A percentile compares a stretch with the other conserved stretches of the same genome.
phyloP scores from a whole-genome alignment of 2,888 invertebrate species.

The Crossocerus cetratus region DNA sequence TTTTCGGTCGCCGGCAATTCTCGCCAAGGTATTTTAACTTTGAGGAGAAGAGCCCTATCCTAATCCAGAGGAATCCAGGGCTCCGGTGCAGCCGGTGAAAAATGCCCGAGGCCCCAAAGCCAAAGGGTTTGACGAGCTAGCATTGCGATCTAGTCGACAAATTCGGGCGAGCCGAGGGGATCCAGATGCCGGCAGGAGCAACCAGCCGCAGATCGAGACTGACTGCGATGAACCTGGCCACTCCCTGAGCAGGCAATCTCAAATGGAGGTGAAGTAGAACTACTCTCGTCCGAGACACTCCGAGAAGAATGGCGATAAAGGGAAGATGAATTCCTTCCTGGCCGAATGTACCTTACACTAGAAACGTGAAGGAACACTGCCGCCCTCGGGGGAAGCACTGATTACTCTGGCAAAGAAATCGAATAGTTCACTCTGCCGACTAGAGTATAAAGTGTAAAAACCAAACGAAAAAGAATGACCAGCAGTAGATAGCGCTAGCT shows the following conservation, averaged over 20 bases:
- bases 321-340: conserved; percentile 27
- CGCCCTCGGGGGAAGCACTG: background rate
- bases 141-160: conserved; percentile 9
- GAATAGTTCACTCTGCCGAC: too few relatives aligned
- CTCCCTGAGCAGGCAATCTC: background rate
- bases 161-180: conserved; percentile 11
- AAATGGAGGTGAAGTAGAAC: conserved; percentile 34
- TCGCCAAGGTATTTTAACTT: too few relatives aligned
- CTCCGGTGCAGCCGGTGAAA: conserved; percentile 20
- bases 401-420: too few relatives aligned
- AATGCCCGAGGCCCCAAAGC: conserved; percentile 25
- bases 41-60: too few relatives aligned
- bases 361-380: too few relatives aligned
- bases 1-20: background rate
- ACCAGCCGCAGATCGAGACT: conserved; percentile 21
- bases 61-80: conserved; percentile 25
- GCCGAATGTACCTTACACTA: conserved; percentile 6
- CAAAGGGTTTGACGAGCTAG: background rate
- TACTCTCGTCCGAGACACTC: conserved; percentile 11
- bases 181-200: background rate
- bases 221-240: conserved; percentile 18
- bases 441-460: conserved; percentile 7
- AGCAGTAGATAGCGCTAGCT: too few relatives aligned
- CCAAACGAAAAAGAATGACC: conserved; percentile 8
- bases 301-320: conserved; percentile 28